Conservation (phyloP, 1,140 invertebrate genomes). For the Agrypnia vestita region DNA sequence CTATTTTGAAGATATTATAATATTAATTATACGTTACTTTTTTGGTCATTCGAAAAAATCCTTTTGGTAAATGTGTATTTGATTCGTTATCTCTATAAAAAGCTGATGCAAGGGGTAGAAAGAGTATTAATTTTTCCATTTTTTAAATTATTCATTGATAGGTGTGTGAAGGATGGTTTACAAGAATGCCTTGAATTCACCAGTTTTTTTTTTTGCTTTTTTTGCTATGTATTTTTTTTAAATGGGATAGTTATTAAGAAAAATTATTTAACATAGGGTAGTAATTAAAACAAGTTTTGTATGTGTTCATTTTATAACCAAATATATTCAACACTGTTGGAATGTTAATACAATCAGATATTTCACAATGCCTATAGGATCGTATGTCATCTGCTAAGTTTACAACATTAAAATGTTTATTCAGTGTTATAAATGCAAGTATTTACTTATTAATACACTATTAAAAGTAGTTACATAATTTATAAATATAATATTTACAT, state of each 20-base stretch:
- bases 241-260: too few relatives aligned
- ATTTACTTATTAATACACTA: constrained; percentile 23
- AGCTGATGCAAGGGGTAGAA: too few relatives aligned
- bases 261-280: too few relatives aligned
- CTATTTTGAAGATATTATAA: too few relatives aligned
- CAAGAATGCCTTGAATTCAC: too few relatives aligned
- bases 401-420: constrained; percentile 24
- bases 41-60: too few relatives aligned
- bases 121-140: too few relatives aligned
- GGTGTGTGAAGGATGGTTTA: too few relatives aligned
- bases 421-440: constrained; percentile 20
- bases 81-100: too few relatives aligned
- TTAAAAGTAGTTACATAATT: constrained; percentile 22
- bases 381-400: constrained; percentile 51
- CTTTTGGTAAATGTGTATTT: too few relatives aligned
- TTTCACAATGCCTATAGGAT: constrained; percentile 52
- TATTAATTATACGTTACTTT: too few relatives aligned
- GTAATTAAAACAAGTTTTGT: constrained; percentile 40
- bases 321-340: constrained; percentile 62
- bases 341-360: constrained; percentile 59
- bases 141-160: too few relatives aligned
- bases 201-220: not conserved
- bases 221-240: not conserved
- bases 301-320: constrained; percentile 57
- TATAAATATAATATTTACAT: constrained; percentile 26